Conservation (phyloP, 2,113 vertebrate species). For the rat (Rattus norvegicus) region DNA sequence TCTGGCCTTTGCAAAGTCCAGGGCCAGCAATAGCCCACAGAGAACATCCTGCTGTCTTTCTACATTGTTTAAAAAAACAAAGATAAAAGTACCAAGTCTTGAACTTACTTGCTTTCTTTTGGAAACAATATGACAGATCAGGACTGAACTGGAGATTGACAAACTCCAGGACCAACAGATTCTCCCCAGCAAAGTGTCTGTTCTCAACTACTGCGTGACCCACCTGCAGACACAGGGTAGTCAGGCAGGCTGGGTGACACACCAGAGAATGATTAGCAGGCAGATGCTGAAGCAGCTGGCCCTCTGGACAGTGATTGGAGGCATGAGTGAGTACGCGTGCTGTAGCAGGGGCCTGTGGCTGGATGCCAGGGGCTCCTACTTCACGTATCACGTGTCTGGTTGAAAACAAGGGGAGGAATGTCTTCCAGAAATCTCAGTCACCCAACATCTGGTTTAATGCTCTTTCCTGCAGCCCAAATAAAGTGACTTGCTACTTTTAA, state of each 20-base stretch:
- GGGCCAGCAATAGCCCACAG: conserved; percentile 49
- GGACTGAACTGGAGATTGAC: conserved; percentile 9
- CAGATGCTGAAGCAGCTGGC: not conserved
- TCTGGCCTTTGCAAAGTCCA: conserved; percentile 53
- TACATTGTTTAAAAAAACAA: conserved; percentile 64
- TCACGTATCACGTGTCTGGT: not conserved
- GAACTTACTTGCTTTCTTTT: conserved; percentile 67
- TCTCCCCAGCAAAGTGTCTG: not conserved
- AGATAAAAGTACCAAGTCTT: conserved; percentile 40
- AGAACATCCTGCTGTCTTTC: conserved; percentile 30
- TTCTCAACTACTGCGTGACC: conserved; percentile 22
- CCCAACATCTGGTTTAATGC: conserved; percentile 52
- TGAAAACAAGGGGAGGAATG: conserved; percentile 15
- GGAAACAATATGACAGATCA: conserved; percentile 60
- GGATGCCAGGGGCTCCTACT: not conserved
- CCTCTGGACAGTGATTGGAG: not conserved
- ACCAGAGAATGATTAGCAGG: conserved; percentile 27
- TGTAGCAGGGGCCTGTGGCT: not conserved
- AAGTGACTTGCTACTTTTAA: conserved; percentile 57
- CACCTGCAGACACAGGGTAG: not conserved
- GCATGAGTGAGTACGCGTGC: not conserved
- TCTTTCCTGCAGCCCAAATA: conserved; percentile 44
- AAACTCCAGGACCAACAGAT: conserved; percentile 39
- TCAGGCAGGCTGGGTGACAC: not conserved
- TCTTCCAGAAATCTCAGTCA: conserved; percentile 57